phyloP scores from a whole-genome alignment of 2,113 vertebrate genomes.

The Psophia crepitans region DNA sequence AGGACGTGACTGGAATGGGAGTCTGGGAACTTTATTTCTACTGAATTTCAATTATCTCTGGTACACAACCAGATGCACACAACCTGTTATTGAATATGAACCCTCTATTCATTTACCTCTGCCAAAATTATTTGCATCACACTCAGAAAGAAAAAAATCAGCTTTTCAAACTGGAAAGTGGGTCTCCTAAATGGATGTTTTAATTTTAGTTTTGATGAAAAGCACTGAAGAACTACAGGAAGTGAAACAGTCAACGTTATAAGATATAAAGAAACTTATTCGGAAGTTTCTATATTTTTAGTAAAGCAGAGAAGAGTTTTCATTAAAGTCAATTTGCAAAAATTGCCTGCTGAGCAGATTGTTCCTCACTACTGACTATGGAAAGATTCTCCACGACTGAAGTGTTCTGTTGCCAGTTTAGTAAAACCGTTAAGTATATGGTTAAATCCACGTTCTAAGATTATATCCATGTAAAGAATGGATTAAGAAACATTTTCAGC shows the following conservation, averaged over 20 bases:
- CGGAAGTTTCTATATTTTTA: neutral
- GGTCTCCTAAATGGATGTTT: neutral
- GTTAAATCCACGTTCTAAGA: neutral
- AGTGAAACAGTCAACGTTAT: neutral
- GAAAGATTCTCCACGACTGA: neutral
- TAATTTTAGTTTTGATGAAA: neutral
- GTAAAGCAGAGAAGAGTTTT: neutral
- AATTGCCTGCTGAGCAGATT: neutral
- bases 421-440: neutral
- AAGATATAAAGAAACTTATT: neutral
- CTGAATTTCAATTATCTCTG: constrained; percentile 14
- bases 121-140: neutral
- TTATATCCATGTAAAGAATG: neutral
- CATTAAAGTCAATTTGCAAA: constrained; percentile 17
- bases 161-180: neutral
- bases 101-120: neutral
- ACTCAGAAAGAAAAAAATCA: neutral
- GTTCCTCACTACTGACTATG: neutral
- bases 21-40: neutral
- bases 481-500: neutral
- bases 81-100: neutral
- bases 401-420: neutral
- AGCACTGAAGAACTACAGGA: neutral
- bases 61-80: constrained; percentile 13
- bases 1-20: constrained; percentile 9